These are phyloP conservation scores for Loriculus beryllinus DNA, from an alignment of 2,797 vertebrate species.

Conservation along the genomic window DNA sequence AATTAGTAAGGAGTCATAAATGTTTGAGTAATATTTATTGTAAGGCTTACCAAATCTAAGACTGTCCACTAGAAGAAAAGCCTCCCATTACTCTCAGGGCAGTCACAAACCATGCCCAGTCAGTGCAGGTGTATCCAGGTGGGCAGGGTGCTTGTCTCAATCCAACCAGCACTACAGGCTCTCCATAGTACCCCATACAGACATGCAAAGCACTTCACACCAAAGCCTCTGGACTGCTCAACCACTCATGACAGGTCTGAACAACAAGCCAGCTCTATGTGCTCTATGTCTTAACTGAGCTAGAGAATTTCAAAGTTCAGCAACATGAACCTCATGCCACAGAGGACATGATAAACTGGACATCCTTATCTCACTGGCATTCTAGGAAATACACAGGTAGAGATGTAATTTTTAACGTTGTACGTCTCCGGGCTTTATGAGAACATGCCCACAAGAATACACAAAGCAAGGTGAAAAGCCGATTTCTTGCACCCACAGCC, in stretches of 20 bases:
- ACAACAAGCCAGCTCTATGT: neutral
- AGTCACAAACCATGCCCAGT: neutral
- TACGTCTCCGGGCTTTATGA: neutral
- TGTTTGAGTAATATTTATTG: neutral
- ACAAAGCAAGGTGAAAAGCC: neutral
- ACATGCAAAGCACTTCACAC: neutral
- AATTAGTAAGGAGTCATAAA: neutral
- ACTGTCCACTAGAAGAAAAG: neutral
- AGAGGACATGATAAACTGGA: neutral
- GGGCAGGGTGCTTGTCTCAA: neutral
- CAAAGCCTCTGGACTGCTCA: accelerated
- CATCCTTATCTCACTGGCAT: neutral
- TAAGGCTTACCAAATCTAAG: neutral
- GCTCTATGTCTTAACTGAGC: neutral
- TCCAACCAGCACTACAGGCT: neutral
- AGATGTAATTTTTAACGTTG: neutral
- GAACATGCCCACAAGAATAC: neutral
- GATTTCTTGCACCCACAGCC: neutral
- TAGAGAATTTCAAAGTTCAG: neutral
- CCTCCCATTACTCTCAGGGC: neutral
- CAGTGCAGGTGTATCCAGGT: neutral
- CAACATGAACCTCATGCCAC: neutral
- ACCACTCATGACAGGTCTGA: neutral
- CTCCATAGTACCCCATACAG: neutral
- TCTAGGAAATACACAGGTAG: neutral